Evolutionary conservation across 2,888 invertebrate genomes (phyloP), one percentile per base, ranked within the genome.

Genomic region (Protonemura montana): DNA sequence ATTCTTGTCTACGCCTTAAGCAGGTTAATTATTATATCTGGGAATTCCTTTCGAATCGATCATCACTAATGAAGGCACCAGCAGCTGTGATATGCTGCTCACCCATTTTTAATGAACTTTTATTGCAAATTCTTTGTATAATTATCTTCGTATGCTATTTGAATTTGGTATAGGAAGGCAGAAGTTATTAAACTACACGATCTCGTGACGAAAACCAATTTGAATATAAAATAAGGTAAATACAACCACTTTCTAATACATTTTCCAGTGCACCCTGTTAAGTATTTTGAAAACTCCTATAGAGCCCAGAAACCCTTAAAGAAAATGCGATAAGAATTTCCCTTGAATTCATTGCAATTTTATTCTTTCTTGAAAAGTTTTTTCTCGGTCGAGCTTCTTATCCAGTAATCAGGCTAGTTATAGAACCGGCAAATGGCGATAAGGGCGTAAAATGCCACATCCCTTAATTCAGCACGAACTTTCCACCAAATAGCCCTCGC

Each of bases 21-120:
- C 59, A 80, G 87, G 87, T 87, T 87, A 87, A 87, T 87, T 87
- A 87, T 85, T 76, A 86, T 76, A 25, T 16, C 59, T n/a, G 81
- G 30, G 86, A 82, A 87, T 87, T 87, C 86, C 86, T 86, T 41
- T 82, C 86, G 83, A 83, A 84, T 83, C 35, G 84, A 76, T 77
- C 28, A n/a, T 26, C 86, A 82, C 87, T 88, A 88, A 88, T 88
- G 86, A 88, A 88, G 86, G 86, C 85, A 86, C 85, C 42, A n/a
- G 13, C 41, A 26, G 26, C 41, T n/a, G 85, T 88, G 87, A 86
- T 86, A 85, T 87, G 87, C 87, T 35, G 77, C 28, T 76, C 86
- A 85, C 87, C 77, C 27, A 25, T 83, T 84, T 87, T 82, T 87
- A 87, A 87, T 87, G 86, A 87, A 82, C 85, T 86, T 87, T 88